phyloP scores from a whole-genome alignment of 2,797 vertebrate genomes.

The Smutsia gigantea region DNA sequence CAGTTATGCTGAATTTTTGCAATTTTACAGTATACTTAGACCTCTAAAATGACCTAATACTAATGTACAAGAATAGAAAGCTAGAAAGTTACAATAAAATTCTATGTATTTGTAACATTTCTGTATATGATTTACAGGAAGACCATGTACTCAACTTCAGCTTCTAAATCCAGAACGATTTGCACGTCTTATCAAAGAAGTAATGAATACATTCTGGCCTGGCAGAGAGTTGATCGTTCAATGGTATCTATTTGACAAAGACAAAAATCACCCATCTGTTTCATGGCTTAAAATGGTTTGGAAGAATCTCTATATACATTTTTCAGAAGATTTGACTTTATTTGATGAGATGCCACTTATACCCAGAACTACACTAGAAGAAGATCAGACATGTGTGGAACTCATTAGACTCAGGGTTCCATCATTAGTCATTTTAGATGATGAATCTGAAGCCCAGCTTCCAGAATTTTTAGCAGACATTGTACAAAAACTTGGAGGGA shows the following conservation, averaged over 20 bases:
- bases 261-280: conserved; percentile 92
- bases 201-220: conserved; percentile 93
- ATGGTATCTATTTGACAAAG: conserved; percentile 93
- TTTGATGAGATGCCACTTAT: conserved; percentile 99
- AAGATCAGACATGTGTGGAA: conserved; percentile 87
- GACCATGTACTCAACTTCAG: conserved; percentile 97
- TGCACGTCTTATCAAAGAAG: conserved; percentile 96
- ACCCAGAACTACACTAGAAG: conserved; percentile 91
- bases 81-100: neutral
- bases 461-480: conserved; percentile 92
- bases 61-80: conserved; percentile 1
- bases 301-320: conserved; percentile 98
- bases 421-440: conserved; percentile 93
- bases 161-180: conserved; percentile 95
- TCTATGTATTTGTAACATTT: conserved; percentile 45
- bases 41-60: neutral
- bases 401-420: conserved; percentile 95
- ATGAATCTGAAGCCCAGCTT: conserved; percentile 90
- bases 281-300: conserved; percentile 97
- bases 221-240: conserved; percentile 93
- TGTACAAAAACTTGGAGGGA: conserved; percentile 94
- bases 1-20: neutral
- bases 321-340: conserved; percentile 94
- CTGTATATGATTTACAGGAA: conserved; percentile 89
- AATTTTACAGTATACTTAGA: conserved; percentile 6